Conservation (phyloP, 2,888 invertebrate genomes). For the Lasioglossum lativentre region DNA sequence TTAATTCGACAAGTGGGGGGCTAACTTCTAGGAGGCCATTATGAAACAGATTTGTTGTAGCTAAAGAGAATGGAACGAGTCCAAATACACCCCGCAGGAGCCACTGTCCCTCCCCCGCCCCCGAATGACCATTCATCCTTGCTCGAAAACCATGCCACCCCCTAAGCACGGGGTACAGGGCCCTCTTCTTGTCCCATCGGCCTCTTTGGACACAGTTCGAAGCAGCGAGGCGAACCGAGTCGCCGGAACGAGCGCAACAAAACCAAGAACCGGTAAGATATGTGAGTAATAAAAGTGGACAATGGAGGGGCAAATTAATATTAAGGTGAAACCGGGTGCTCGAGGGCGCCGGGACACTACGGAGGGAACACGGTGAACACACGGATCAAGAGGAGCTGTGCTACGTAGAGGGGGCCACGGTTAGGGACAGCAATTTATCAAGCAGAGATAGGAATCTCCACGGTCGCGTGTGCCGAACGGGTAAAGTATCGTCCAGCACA, state of each 20-base stretch:
- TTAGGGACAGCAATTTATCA: slow-evolving; percentile 84
- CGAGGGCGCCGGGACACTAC: slow-evolving; percentile 54
- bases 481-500: slow-evolving; percentile 78
- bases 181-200: not conserved
- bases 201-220: not conserved
- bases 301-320: slow-evolving; percentile 83
- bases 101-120: not conserved
- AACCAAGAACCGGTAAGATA: slow-evolving; percentile 80
- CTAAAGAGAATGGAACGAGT: not conserved
- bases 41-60: slow-evolving; percentile 3
- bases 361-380: slow-evolving; percentile 37
- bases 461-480: slow-evolving; percentile 81
- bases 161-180: not conserved
- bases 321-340: slow-evolving; percentile 76
- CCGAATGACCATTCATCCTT: not conserved
- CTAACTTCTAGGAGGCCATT: too few species aligned
- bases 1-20: too few species aligned
- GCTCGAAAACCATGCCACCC: not conserved
- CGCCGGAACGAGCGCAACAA: slow-evolving; percentile 63
- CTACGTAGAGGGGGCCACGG: slow-evolving; percentile 52
- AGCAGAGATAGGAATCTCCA: slow-evolving; percentile 82
- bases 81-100: slow-evolving; percentile 2
- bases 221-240: slow-evolving; percentile 13
- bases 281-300: slow-evolving; percentile 83
- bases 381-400: slow-evolving; percentile 47